These are phyloP conservation scores for Gari tellinella DNA, from an alignment of 2,888 invertebrate genomes.

Conservation along the genomic window DNA sequence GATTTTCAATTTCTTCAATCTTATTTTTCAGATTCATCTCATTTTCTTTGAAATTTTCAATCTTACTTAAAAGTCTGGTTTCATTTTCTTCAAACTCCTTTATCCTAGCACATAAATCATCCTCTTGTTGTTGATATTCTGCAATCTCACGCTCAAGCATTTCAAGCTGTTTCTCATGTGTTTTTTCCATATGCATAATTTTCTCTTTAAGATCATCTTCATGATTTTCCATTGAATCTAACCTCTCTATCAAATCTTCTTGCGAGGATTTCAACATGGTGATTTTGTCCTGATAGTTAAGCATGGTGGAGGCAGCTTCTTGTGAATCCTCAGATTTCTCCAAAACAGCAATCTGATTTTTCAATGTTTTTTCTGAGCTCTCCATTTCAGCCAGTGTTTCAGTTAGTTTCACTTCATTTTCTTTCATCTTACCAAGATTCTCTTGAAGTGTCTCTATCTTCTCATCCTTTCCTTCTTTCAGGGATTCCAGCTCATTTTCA, in stretches of 20 bases:
- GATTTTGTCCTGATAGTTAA: constrained; percentile 73
- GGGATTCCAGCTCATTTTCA: constrained; percentile 69
- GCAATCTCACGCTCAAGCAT: constrained; percentile 70
- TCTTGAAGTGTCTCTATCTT: constrained; percentile 75
- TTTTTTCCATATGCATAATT: constrained; percentile 64
- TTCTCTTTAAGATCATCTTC: constrained; percentile 64
- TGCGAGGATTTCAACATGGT: constrained; percentile 71
- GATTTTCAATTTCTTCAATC: constrained; percentile 49
- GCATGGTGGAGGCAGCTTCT: constrained; percentile 65
- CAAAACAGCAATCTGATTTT: constrained; percentile 69
- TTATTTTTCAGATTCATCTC: constrained; percentile 51
- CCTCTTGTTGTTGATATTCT: constrained; percentile 61
- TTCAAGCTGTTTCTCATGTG: constrained; percentile 61
- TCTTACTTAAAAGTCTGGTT: constrained; percentile 57
- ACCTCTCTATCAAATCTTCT: constrained; percentile 70
- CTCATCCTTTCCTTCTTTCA: constrained; percentile 70
- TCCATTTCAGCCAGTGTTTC: constrained; percentile 77
- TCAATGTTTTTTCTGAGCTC: constrained; percentile 69
- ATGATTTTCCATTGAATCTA: constrained; percentile 74
- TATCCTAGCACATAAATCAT: constrained; percentile 55
- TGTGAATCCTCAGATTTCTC: constrained; percentile 51
- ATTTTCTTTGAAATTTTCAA: constrained; percentile 50
- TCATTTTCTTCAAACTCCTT: constrained; percentile 64
- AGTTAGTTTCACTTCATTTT: constrained; percentile 74
- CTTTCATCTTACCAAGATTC: constrained; percentile 63